Evolutionary conservation across 2,888 invertebrate species (phyloP).

Genomic region (Eilema caniola): DNA sequence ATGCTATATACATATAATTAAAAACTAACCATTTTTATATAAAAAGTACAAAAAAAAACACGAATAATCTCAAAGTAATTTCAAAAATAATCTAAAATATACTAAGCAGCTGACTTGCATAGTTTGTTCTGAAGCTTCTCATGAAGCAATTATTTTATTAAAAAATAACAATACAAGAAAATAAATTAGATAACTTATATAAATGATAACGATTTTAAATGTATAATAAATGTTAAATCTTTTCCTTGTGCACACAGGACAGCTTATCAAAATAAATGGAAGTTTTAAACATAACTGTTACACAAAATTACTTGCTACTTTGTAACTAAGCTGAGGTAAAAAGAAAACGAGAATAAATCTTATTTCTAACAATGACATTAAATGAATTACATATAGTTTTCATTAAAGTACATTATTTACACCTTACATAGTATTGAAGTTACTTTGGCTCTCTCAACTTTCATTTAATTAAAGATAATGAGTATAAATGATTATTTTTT

Average conservation of each 20-base stretch:
- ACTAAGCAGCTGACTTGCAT: slow-evolving; percentile 63
- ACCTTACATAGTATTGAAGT: slow-evolving; percentile 68
- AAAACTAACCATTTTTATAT: slow-evolving; percentile 70
- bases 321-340: slow-evolving; percentile 77
- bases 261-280: slow-evolving; percentile 58
- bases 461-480: slow-evolving; percentile 72
- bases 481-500: slow-evolving; percentile 71
- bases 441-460: slow-evolving; percentile 81
- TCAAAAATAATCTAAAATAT: slow-evolving; percentile 73
- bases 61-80: slow-evolving; percentile 85
- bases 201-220: slow-evolving; percentile 63
- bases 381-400: slow-evolving; percentile 71
- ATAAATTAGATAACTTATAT: slow-evolving; percentile 71
- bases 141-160: slow-evolving; percentile 59
- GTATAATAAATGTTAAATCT: slow-evolving; percentile 55
- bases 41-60: slow-evolving; percentile 78
- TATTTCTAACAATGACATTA: slow-evolving; percentile 73
- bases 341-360: slow-evolving; percentile 69
- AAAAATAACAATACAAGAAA: slow-evolving; percentile 63
- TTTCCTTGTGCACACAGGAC: slow-evolving; percentile 73
- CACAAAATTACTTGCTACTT: slow-evolving; percentile 55
- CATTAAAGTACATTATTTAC: slow-evolving; percentile 78
- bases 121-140: slow-evolving; percentile 48
- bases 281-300: slow-evolving; percentile 51
- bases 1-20: slow-evolving; percentile 58